Evolutionary conservation across 2,113 vertebrate species (phyloP), one percentile per base, ranked within the genome.

Genomic region (Lepus timidus): DNA sequence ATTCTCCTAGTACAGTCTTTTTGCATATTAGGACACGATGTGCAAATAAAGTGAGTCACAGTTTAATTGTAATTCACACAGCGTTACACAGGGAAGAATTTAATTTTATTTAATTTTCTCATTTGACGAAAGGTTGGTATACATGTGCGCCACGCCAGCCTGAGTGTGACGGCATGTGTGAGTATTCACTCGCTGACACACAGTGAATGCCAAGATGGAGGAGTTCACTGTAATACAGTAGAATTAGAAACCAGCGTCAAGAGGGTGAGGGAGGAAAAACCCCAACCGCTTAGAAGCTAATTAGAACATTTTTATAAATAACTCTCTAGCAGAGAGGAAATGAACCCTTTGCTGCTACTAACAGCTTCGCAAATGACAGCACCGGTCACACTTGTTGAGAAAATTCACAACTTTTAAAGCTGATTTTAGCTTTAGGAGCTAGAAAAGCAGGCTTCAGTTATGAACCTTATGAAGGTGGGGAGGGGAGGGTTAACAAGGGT

Each of bases 371-470:
- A 74, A n/a, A 88, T 51, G 4, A 31, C 13, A 16, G 17, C 39
- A 29, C 5, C 31, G 27, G 22, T 84, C 52, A 31, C 36, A 58
- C 20, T 61, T 33, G 12, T 86, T 4, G 4, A 81, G 55, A 67
- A 73, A 70, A 55, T 51, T 78, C 5, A 65, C 31, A 49, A n/a
- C 58, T 44, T 94, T 70, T 55, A 88, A 85, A 31, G 25, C 55
- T 78, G 80, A 58, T 75, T 44, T 73, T 79, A 76, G 44, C 79
- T 85, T 9, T 58, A 82, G 36, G 39, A 67, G 52, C 27, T 70
- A 67, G 73, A 33, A 85, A 94, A 91, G 39, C n/a, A 68, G 44
- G 76, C n/a, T 76, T 7, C 17, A 51, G 44, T 93, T 90, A 73
- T 51, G 27, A 82, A 14, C 4, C 3, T 79, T 20, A 25, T 68